Percentiles rank a stretch among this genome's conserved stretches.
These are phyloP conservation scores for Smittia aterrima DNA, from an alignment of 2,888 invertebrate species.

Conservation along the genomic window DNA sequence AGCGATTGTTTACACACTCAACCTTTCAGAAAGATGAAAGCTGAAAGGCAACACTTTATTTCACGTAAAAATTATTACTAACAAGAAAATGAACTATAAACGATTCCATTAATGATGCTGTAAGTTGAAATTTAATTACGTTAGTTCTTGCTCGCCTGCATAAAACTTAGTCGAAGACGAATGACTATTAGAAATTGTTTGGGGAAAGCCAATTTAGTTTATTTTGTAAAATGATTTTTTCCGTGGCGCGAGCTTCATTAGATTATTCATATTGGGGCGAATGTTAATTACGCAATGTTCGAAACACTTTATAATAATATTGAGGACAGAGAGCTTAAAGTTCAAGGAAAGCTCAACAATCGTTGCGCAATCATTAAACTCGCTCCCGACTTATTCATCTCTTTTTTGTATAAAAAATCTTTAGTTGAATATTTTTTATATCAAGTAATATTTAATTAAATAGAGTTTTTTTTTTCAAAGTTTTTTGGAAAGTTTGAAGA, in stretches of 20 bases:
- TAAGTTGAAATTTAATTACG: slow-evolving; percentile 29
- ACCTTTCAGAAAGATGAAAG: background rate
- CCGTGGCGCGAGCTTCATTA: background rate
- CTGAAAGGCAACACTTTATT: slow-evolving; percentile 14
- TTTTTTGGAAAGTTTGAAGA: slow-evolving; percentile 5
- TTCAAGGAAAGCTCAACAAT: background rate
- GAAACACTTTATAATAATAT: background rate
- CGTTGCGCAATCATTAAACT: background rate
- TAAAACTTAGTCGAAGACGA: background rate
- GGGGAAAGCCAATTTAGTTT: slow-evolving; percentile 7
- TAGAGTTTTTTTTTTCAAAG: slow-evolving; percentile 11
- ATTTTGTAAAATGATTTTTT: background rate
- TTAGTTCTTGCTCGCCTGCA: background rate
- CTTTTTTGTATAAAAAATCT: background rate
- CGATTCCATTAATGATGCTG: slow-evolving; percentile 37
- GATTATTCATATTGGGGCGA: background rate
- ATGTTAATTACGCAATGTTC: background rate
- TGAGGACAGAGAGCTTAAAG: background rate
- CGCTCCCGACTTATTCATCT: background rate
- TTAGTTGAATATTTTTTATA: slow-evolving; percentile 16
- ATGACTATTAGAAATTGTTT: slow-evolving; percentile 13
- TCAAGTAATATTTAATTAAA: background rate
- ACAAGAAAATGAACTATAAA: slow-evolving; percentile 32
- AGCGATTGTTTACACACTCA: slow-evolving; percentile 5
- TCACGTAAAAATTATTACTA: slow-evolving; percentile 17